Conservation (phyloP, 1,140 invertebrate genomes). For the Diorhabda sublineata region DNA sequence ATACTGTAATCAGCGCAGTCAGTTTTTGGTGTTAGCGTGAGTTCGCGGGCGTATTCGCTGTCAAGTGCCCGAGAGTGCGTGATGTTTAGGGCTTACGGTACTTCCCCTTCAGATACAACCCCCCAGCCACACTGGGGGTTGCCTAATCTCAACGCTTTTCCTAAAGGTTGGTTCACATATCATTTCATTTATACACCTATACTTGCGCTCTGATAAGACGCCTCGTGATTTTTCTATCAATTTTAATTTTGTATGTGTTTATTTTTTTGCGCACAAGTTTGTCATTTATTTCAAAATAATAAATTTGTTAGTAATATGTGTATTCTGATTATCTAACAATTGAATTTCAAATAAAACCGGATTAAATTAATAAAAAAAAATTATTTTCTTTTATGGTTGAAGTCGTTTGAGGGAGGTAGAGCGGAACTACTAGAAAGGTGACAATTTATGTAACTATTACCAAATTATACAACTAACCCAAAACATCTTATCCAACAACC, state of each 20-base stretch:
- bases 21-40: neutral
- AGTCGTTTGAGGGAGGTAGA: neutral
- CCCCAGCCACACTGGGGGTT: conserved; percentile 12
- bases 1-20: neutral
- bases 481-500: neutral
- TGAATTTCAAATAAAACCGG: neutral
- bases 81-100: conserved; percentile 17
- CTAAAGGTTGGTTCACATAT: conserved; percentile 13
- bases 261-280: neutral
- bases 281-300: neutral
- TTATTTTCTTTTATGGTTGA: neutral
- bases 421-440: neutral
- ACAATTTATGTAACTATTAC: conserved; percentile 10
- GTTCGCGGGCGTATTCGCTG: conserved; percentile 5
- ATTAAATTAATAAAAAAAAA: neutral
- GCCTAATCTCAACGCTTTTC: conserved; percentile 2
- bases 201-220: neutral
- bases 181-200: neutral
- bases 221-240: conserved; percentile 9
- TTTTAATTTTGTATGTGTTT: neutral
- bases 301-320: neutral
- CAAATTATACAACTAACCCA: conserved; percentile 7
- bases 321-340: neutral
- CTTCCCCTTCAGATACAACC: conserved; percentile 13
- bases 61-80: conserved; percentile 7